Evolutionary conservation across 2,113 vertebrate species (phyloP), one percentile per base, ranked within the genome.

Genomic region (Rousettus leschenaultii): DNA sequence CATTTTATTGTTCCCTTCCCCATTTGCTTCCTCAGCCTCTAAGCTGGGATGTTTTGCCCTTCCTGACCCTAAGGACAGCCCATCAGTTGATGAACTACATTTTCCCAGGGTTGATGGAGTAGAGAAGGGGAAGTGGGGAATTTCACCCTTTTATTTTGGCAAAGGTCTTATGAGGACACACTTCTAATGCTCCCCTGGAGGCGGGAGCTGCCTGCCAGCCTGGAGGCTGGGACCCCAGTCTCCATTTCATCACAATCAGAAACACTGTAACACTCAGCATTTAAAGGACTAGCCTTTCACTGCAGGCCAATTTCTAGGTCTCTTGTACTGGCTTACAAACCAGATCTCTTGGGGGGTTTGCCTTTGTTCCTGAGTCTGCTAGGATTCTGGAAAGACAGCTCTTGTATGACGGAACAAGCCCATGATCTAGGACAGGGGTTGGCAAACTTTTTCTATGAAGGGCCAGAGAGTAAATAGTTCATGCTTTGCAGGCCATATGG

Each of bases 311-410:
- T 70, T 30, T 66, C n/a, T 45, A 83, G 88, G 51, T 5, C 33
- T 80, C 28, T 63, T 75, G 48, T 48, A 3, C 7, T 65, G 5
- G 24, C 11, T 87, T 63, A 18, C 18, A 73, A 63, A 74, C 35
- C 53, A 68, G 33, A 51, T n/a, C 14, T n/a, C 59, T 43, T 43
- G 21, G 0, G 26, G 65, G 24, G 4, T 63, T 53, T 40, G 61
- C 61, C 55, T 79, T 70, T 75, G 21, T 48, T 19, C 15, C 2
- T 3, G 33, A 40, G 22, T 66, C 82, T 95, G 30, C 70, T 19
- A 63, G 57, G 45, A 35, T 78, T 93, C 73, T 94, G 57, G 71
- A 90, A 79, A 86, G 66, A 86, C 12, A 75, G 45, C n/a, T 59
- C 87, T 33, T 51, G 65, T 61, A 48, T 1, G 26, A 43, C 18